Conservation (phyloP, 2,113 vertebrate genomes). For the Cryptoleucopteryx plumbea region DNA sequence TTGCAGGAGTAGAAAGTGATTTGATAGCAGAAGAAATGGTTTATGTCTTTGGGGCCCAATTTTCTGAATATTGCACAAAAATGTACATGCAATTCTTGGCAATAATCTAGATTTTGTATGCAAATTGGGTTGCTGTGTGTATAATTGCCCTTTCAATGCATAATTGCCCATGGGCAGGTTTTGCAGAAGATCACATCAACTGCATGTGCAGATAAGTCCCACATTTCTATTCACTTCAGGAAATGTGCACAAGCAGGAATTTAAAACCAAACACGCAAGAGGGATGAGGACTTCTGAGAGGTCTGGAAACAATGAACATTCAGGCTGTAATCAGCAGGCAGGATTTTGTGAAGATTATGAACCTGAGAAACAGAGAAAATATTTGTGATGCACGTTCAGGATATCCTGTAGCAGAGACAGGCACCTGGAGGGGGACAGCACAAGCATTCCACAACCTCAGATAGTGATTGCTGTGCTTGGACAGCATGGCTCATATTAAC, state of each 20-base stretch:
- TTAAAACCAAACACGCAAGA: slow-evolving; percentile 13
- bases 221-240: slow-evolving; percentile 27
- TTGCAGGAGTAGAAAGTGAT: neutral
- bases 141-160: slow-evolving; percentile 46
- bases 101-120: slow-evolving; percentile 35
- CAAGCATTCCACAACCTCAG: fast-evolving
- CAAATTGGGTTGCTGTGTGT: slow-evolving; percentile 19
- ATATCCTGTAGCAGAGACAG: neutral
- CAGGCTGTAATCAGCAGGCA: neutral
- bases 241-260: neutral
- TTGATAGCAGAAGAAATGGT: neutral
- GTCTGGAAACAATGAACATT: neutral
- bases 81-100: neutral
- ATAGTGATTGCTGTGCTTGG: fast-evolving
- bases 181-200: slow-evolving; percentile 13
- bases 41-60: slow-evolving; percentile 34
- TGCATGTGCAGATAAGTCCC: neutral
- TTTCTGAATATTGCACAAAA: slow-evolving; percentile 16
- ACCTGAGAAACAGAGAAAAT: neutral
- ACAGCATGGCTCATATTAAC: neutral
- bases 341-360: neutral
- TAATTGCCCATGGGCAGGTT: slow-evolving; percentile 34
- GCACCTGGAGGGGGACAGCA: neutral
- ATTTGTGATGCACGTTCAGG: neutral
- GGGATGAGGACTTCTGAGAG: neutral